Evolutionary conservation across 2,113 vertebrate species (phyloP), one percentile per base, ranked within the genome.

Genomic region (Ciconia stormi): DNA sequence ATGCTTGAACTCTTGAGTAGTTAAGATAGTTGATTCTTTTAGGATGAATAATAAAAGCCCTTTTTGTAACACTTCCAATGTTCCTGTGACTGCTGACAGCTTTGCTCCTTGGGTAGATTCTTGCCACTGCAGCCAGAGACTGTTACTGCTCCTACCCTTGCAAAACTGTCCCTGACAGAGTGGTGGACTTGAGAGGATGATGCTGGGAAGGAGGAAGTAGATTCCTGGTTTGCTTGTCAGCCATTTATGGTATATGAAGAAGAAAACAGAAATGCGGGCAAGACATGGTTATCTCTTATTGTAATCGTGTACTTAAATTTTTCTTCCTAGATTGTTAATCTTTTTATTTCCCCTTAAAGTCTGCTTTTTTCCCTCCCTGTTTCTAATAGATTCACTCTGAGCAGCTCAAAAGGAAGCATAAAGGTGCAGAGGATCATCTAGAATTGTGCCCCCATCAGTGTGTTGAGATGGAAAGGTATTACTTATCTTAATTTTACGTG

Each of bases 381-480:
- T 90, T 93, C 34, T 70, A 47, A 63, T 29, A 98, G 98, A 94
- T 72, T 93, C 86, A 82, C 26, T 77, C 52, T 40, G 89, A 91
- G 59, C 38, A 69, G 34, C 30, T 80, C 61, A 87, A 82, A 80
- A 90, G 11, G 49, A 96, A 85, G 87, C 87, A 29, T 4, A 52
- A 96, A 82, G 72, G 10, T 13, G 27, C 42, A 36, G 49, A 86
- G 49, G 88, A 83, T 36, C 25, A 10, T 32, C 58, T 87, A 67
- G 83, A 78, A 27, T 52, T 93, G 76, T 44, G 86, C 44, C 19
- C 50, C 34, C 66, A 79, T 34, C 95, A 83, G 16, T 36, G 38
- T 26, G 56, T 94, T 47, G 98, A 98, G 61, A 80, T 90, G 86
- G 98, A 98, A 95, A 98, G 98, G 98, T 98, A 98, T 91, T 29